These are phyloP conservation scores for Caradrina clavipalpis DNA, from an alignment of 2,888 invertebrate genomes.

Conservation along the genomic window DNA sequence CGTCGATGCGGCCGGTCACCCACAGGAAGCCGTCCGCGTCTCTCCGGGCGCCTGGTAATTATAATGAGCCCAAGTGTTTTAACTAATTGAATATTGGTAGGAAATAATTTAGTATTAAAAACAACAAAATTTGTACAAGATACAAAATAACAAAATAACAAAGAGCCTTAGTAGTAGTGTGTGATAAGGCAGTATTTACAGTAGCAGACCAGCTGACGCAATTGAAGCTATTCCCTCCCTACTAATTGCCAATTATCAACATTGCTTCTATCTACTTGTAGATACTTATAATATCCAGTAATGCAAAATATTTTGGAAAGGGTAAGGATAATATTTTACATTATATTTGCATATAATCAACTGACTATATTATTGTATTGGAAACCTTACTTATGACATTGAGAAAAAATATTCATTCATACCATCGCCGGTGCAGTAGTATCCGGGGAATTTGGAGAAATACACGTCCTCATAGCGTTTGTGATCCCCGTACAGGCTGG, in stretches of 20 bases:
- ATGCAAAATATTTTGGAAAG: slow-evolving; percentile 23
- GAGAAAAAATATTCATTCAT: slow-evolving; percentile 52
- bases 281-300: neutral
- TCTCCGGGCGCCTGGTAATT: slow-evolving; percentile 94
- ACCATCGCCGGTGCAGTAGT: slow-evolving; percentile 99
- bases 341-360: neutral
- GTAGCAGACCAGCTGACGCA: too few relatives aligned
- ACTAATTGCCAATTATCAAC: too few relatives aligned
- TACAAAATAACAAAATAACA: too few relatives aligned
- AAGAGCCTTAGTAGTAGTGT: too few relatives aligned
- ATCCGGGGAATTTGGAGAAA: slow-evolving; percentile 98
- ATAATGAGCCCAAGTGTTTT: neutral
- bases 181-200: too few relatives aligned
- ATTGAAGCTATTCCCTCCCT: too few relatives aligned
- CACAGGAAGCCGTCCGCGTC: slow-evolving; percentile 98
- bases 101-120: neutral
- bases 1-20: slow-evolving; percentile 99
- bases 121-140: too few relatives aligned
- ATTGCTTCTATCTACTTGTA: too few relatives aligned
- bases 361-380: neutral
- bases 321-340: slow-evolving; percentile 29
- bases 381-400: neutral
- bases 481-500: slow-evolving; percentile 97
- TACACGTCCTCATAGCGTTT: slow-evolving; percentile 97
- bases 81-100: neutral